These are phyloP conservation scores for Siphonodentalium dalli DNA, from an alignment of 2,888 invertebrate genomes.

Conservation along the genomic window DNA sequence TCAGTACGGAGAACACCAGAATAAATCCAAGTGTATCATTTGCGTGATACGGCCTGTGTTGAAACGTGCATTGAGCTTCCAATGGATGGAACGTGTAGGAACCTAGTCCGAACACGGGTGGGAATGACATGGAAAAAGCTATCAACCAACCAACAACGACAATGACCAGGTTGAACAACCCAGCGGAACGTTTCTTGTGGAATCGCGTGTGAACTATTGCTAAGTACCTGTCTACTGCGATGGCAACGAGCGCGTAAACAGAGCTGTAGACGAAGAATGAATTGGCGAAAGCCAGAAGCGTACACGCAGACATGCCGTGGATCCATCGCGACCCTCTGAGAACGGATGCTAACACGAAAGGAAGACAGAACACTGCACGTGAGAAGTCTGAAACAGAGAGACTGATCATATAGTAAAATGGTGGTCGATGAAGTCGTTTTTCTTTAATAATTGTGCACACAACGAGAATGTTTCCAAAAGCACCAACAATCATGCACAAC, in stretches of 20 bases:
- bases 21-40: slow-evolving; percentile 56
- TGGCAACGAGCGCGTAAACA: slow-evolving; percentile 43
- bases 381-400: slow-evolving; percentile 52
- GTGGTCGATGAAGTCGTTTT: slow-evolving; percentile 46
- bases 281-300: slow-evolving; percentile 53
- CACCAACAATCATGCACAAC: slow-evolving; percentile 36
- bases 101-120: slow-evolving; percentile 55
- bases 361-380: slow-evolving; percentile 52
- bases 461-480: slow-evolving; percentile 40
- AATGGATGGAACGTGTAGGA: slow-evolving; percentile 49
- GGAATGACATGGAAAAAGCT: slow-evolving; percentile 53
- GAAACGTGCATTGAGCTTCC: slow-evolving; percentile 55
- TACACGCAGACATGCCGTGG: slow-evolving; percentile 50
- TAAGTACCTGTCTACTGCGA: slow-evolving; percentile 53
- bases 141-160: slow-evolving; percentile 49
- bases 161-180: slow-evolving; percentile 41
- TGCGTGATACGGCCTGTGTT: slow-evolving; percentile 48
- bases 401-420: slow-evolving; percentile 57
- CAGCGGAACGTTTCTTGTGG: slow-evolving; percentile 48
- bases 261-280: slow-evolving; percentile 56
- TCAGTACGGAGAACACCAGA: slow-evolving; percentile 46
- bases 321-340: slow-evolving; percentile 49
- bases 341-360: slow-evolving; percentile 51
- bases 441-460: slow-evolving; percentile 42
- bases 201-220: slow-evolving; percentile 44